phyloP scores from a whole-genome alignment of 2,113 vertebrate genomes.

The Amazona guildingii region DNA sequence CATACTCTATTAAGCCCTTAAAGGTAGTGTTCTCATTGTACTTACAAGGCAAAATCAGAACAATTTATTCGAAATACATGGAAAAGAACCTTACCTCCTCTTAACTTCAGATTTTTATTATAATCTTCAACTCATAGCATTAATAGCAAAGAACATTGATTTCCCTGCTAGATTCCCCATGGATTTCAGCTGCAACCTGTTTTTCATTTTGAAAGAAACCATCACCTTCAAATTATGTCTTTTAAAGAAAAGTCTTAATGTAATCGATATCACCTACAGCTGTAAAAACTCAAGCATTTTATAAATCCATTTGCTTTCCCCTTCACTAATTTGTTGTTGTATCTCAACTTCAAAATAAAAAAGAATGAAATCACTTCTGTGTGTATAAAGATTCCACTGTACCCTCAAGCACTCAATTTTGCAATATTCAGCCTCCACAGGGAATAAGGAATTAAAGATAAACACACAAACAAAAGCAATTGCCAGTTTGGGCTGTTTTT shows the following conservation, averaged over 20 bases:
- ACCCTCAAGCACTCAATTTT: neutral
- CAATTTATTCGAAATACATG: neutral
- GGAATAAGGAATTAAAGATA: neutral
- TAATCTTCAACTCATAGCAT: neutral
- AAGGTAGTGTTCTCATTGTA: neutral
- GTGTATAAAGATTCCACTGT: neutral
- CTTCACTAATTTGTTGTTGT: neutral
- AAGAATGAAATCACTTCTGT: neutral
- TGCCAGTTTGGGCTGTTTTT: neutral
- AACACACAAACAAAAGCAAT: neutral
- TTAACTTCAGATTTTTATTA: neutral
- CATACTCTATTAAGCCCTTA: neutral
- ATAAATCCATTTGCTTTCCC: neutral
- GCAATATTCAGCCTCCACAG: neutral
- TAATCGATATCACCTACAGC: neutral
- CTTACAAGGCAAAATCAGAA: neutral
- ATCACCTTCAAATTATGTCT: neutral
- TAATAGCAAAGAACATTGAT: neutral
- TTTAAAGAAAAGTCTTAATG: neutral
- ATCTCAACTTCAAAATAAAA: neutral
- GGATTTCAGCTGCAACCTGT: neutral
- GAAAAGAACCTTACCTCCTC: neutral
- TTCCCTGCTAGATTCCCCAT: neutral
- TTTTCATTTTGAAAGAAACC: neutral
- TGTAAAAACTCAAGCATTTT: neutral